Conservation (phyloP, 2,113 vertebrate species). For the Orycteropus afer region DNA sequence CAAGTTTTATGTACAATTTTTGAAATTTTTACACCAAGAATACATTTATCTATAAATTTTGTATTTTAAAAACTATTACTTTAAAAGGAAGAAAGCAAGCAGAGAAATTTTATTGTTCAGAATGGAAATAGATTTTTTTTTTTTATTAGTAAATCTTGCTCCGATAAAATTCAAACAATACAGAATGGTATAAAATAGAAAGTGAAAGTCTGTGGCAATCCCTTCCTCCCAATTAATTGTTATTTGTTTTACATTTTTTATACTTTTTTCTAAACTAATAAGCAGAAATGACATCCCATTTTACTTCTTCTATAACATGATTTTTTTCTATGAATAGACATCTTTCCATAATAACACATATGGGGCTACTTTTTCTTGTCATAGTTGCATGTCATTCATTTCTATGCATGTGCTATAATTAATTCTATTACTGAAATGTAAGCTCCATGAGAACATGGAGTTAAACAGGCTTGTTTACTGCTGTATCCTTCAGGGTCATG, state of each 20-base stretch:
- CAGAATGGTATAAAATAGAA: not conserved
- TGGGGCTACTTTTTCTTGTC: not conserved
- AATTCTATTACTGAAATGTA: not conserved
- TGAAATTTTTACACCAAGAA: not conserved
- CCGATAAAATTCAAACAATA: slow-evolving; percentile 1
- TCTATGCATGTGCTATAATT: not conserved
- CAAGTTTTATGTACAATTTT: not conserved
- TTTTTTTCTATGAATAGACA: not conserved
- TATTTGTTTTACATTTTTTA: not conserved
- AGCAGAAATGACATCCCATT: not conserved
- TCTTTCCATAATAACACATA: not conserved
- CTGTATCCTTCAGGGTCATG: not conserved
- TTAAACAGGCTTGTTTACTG: not conserved
- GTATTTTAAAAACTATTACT: not conserved
- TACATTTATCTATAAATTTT: not conserved
- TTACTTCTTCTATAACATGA: not conserved
- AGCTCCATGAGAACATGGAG: not conserved
- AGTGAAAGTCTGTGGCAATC: not conserved
- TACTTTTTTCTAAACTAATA: not conserved
- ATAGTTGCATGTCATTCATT: not conserved
- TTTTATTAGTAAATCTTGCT: not conserved
- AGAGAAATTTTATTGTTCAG: not conserved
- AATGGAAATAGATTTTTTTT: not conserved
- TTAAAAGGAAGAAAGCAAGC: not conserved
- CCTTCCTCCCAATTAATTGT: not conserved